A percentile compares a stretch with the other conserved stretches of the same genome.
These are phyloP conservation scores for Rynchops niger DNA, from an alignment of 2,113 vertebrate species.

Conservation along the genomic window DNA sequence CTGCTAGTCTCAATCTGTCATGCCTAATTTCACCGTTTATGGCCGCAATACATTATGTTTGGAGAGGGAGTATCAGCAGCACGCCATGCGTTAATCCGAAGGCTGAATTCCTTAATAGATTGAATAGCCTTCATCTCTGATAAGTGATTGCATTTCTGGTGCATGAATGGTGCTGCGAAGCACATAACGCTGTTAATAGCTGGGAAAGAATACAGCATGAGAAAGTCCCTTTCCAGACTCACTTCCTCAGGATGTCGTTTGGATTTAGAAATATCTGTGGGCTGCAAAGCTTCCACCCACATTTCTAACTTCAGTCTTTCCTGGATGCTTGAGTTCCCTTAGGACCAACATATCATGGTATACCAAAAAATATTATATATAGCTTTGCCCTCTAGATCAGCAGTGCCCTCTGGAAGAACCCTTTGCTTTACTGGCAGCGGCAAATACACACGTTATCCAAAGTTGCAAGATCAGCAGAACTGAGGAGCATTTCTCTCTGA, in stretches of 20 bases:
- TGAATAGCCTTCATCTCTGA: background rate
- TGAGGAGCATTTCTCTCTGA: slow-evolving; percentile 29
- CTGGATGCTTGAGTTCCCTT: slow-evolving; percentile 14
- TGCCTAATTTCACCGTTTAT: slow-evolving; percentile 47
- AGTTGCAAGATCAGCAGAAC: slow-evolving; percentile 57
- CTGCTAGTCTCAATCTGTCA: background rate
- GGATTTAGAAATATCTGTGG: slow-evolving; percentile 57
- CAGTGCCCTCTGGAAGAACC: slow-evolving; percentile 46
- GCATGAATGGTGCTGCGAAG: background rate
- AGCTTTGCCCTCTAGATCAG: slow-evolving; percentile 39
- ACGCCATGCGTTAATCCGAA: background rate
- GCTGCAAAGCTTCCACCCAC: slow-evolving; percentile 46
- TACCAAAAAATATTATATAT: slow-evolving; percentile 10
- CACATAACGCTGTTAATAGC: background rate
- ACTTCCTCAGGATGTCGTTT: slow-evolving; percentile 57
- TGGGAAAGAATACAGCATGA: slow-evolving; percentile 27
- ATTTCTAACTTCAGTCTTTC: slow-evolving; percentile 20
- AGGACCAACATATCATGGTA: slow-evolving; percentile 21
- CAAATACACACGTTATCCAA: background rate
- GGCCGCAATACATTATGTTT: background rate
- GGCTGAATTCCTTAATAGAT: background rate
- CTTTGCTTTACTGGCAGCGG: slow-evolving; percentile 31
- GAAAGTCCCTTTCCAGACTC: slow-evolving; percentile 50
- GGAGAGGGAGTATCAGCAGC: slow-evolving; percentile 21
- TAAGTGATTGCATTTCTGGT: slow-evolving; percentile 13